Conservation (phyloP, 2,113 vertebrate genomes). For the Zosterops japonicus region DNA sequence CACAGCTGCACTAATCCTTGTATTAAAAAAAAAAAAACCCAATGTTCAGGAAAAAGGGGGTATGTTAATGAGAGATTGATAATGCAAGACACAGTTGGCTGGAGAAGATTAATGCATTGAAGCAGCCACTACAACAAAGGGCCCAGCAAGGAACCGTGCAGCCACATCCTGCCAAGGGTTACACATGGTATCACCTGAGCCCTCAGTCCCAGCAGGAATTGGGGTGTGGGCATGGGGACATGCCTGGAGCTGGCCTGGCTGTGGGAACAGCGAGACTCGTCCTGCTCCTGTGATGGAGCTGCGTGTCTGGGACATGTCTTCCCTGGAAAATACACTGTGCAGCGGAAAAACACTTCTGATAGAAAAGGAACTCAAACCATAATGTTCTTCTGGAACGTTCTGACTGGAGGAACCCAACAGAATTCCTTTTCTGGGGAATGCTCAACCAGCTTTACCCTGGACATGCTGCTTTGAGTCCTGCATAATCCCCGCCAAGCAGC, state of each 20-base stretch:
- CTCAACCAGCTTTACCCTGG: not conserved
- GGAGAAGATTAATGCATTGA: constrained; percentile 25
- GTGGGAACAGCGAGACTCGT: fast-evolving
- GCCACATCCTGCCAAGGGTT: not conserved
- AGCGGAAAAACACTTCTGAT: not conserved
- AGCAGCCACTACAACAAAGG: constrained; percentile 9
- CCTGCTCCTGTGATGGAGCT: not conserved
- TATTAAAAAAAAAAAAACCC: not conserved
- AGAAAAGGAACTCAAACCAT: not conserved
- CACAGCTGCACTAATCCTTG: constrained; percentile 55
- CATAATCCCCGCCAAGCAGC: not conserved
- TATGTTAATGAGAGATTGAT: constrained; percentile 34
- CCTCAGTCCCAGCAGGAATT: not conserved
- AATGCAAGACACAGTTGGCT: constrained; percentile 27
- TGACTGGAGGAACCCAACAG: not conserved
- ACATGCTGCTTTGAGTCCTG: not conserved
- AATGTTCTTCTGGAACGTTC: not conserved
- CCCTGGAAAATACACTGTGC: not conserved
- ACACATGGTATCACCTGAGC: not conserved
- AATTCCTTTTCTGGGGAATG: not conserved
- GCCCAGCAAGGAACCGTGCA: not conserved
- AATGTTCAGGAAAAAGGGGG: not conserved
- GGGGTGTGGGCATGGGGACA: not conserved
- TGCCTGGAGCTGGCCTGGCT: not conserved
- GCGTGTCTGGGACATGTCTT: fast-evolving